A percentile compares a stretch with the other conserved stretches of the same genome.
Evolutionary conservation across 2,797 vertebrate genomes (phyloP).

Genomic region (Rachycentron canadum): DNA sequence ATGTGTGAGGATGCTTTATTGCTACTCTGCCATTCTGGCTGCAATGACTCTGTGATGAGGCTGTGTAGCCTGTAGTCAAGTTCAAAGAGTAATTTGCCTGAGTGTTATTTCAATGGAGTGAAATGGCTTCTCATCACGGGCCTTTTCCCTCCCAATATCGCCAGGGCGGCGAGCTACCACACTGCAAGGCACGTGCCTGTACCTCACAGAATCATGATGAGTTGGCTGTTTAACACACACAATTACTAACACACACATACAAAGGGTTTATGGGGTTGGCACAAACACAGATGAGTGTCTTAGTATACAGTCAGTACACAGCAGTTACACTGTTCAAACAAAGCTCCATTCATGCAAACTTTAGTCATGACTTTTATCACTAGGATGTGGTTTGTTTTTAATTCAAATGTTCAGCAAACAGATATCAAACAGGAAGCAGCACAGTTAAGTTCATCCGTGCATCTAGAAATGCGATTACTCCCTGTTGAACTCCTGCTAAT

Average conservation of each 20-base stretch:
- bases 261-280: constrained; percentile 4
- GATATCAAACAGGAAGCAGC: background rate
- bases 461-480: background rate
- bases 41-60: constrained; percentile 77
- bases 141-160: constrained; percentile 60
- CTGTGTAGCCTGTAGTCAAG: constrained; percentile 74
- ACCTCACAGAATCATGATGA: constrained; percentile 51
- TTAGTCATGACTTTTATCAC: background rate
- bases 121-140: constrained; percentile 69
- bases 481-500: background rate
- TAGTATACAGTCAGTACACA: background rate
- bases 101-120: constrained; percentile 76
- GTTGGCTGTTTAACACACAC: constrained; percentile 46
- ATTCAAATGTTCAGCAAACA: background rate
- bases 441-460: background rate
- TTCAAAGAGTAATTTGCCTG: constrained; percentile 76
- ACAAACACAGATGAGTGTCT: background rate
- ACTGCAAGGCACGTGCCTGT: constrained; percentile 33
- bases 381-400: background rate
- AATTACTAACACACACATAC: constrained; percentile 42
- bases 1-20: constrained; percentile 73
- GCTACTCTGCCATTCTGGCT: constrained; percentile 71
- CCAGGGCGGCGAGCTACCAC: constrained; percentile 13
- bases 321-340: background rate
- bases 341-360: background rate